phyloP scores from a whole-genome alignment of 2,113 vertebrate genomes.

The Tachuris rubrigastra region DNA sequence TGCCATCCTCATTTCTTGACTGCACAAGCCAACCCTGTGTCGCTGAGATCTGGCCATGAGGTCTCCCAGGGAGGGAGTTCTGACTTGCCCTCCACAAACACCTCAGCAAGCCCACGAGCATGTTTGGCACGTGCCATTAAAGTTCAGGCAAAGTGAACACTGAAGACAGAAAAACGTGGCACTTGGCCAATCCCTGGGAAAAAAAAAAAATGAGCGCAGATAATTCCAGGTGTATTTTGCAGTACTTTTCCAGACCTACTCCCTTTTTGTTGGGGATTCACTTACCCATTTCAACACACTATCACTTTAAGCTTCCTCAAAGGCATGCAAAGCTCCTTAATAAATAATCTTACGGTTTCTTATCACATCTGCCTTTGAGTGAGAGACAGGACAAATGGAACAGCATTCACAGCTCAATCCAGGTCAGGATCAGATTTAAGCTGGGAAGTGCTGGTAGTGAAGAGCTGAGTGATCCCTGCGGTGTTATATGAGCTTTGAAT shows the following conservation, averaged over 20 bases:
- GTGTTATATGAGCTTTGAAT: background rate
- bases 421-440: constrained; percentile 14
- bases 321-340: constrained; percentile 25
- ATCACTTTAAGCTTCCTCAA: constrained; percentile 6
- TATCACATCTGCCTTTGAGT: constrained; percentile 30
- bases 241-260: constrained; percentile 33
- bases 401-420: background rate
- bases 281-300: background rate
- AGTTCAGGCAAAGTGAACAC: background rate
- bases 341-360: constrained; percentile 29
- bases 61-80: constrained; percentile 5
- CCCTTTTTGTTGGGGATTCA: background rate
- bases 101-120: background rate
- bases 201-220: background rate
- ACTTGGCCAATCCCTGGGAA: background rate
- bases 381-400: background rate
- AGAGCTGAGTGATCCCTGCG: background rate
- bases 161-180: background rate
- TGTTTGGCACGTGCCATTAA: constrained; percentile 19
- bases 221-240: background rate
- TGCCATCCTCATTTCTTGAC: background rate
- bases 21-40: background rate
- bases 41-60: background rate
- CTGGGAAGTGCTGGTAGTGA: background rate
- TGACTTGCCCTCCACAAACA: constrained; percentile 23